Conservation (phyloP, 1,140 invertebrate genomes). For the Zophobas atratus region DNA sequence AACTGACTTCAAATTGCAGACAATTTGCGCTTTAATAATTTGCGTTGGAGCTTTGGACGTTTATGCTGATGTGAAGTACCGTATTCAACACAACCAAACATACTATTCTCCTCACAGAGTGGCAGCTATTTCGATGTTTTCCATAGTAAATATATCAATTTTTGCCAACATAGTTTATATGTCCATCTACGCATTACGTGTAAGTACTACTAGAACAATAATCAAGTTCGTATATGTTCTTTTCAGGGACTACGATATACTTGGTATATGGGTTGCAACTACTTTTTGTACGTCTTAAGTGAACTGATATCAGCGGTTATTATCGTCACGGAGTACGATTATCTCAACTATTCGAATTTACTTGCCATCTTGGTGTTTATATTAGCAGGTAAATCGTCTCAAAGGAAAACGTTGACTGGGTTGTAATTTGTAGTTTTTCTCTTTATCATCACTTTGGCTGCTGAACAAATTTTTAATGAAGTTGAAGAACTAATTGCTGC, state of each 20-base stretch:
- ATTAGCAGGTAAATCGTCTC: background rate
- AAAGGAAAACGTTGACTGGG: background rate
- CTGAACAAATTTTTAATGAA: conserved; percentile 3
- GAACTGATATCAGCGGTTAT: background rate
- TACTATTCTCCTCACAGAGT: background rate
- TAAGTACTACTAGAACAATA: background rate
- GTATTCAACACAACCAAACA: background rate
- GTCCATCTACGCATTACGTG: conserved; percentile 5
- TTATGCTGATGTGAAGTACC: background rate
- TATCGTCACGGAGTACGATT: background rate
- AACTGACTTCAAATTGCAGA: background rate
- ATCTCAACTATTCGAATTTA: background rate
- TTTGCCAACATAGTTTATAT: conserved; percentile 1
- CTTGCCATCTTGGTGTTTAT: background rate
- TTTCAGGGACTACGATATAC: conserved; percentile 9
- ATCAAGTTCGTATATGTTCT: background rate
- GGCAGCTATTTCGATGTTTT: background rate
- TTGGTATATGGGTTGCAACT: conserved; percentile 8
- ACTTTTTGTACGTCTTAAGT: conserved; percentile 14
- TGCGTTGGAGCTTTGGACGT: conserved; percentile 1
- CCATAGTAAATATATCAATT: conserved; percentile 7
- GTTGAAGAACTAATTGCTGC: background rate
- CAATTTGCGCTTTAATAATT: conserved; percentile 12
- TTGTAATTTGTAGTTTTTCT: background rate
- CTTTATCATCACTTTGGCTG: background rate